These are phyloP conservation scores for Patella pellucida DNA, from an alignment of 2,888 invertebrate species.

Conservation along the genomic window DNA sequence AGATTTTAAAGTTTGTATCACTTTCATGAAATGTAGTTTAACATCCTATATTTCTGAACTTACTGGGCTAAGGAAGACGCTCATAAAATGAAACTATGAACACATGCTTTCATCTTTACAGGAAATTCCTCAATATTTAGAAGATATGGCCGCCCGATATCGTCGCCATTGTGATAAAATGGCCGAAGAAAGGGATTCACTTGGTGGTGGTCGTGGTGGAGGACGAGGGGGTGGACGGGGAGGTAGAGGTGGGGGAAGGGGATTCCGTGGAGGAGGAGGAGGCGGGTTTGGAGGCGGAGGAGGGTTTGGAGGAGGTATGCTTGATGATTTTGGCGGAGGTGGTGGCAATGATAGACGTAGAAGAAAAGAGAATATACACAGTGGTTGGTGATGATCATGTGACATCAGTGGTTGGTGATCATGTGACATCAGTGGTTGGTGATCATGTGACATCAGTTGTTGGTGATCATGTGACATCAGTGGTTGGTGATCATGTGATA, in stretches of 20 bases:
- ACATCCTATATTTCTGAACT: too few species aligned
- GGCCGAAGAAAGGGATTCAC: slow-evolving; percentile 64
- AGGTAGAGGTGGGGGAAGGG: slow-evolving; percentile 32
- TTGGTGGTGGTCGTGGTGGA: slow-evolving; percentile 71
- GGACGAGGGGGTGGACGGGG: slow-evolving; percentile 62
- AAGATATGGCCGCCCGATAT: slow-evolving; percentile 83
- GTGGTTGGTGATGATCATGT: slow-evolving; percentile 17
- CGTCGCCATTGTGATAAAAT: slow-evolving; percentile 70
- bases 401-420: slow-evolving; percentile 14
- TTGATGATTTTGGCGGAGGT: slow-evolving; percentile 13
- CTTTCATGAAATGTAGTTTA: too few species aligned
- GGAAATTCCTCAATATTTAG: slow-evolving; percentile 83
- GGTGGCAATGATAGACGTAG: slow-evolving; percentile 12
- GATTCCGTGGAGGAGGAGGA: slow-evolving; percentile 55
- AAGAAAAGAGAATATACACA: slow-evolving; percentile 17
- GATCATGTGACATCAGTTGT: too few species aligned
- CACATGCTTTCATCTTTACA: slow-evolving; percentile 64
- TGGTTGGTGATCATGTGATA: slow-evolving; percentile 15
- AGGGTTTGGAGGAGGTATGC: not conserved
- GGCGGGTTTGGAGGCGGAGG: slow-evolving; percentile 26
- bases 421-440: slow-evolving; percentile 11
- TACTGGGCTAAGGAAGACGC: too few species aligned
- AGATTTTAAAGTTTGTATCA: too few species aligned
- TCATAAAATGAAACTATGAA: too few species aligned
- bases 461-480: too few species aligned